Evolutionary conservation across 2,888 invertebrate species (phyloP), one percentile per base, ranked within the genome.

Genomic region (Aelia acuminata): DNA sequence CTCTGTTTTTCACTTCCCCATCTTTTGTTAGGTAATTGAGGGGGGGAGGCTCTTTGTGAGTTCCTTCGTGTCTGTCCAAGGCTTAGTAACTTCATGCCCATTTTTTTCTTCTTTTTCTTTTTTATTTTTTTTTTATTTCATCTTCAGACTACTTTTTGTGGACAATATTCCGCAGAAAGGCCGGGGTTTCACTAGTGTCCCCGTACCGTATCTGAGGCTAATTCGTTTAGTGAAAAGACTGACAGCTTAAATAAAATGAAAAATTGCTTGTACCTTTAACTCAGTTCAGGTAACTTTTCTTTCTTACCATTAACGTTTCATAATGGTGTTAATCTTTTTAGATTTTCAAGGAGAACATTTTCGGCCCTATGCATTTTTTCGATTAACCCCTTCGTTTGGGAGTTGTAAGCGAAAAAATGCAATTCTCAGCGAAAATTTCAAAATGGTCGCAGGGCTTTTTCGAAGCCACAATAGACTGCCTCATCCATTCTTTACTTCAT

Each of bases 21-120:
- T 75, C 75, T 75, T 75, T 75, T 75, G 75, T 75, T 39, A 75
- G 75, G 75, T 75, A 75, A 75, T 75, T 75, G 75, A 75, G 39
- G 75, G 39, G 20, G 26, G 26, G 53, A 26, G 7, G 15, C 39
- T 39, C 75, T 75, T 75, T 75, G 35, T 75, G 39, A 57, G 57
- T 26, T 57, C 26, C 57, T 57, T 57, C 57, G 57, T 57, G 57
- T 57, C 57, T 26, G 15, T 4, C 0, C 26, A 20, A 13, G 26
- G 57, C 57, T 57, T 57, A 31, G 57, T 57, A 57, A 57, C 57
- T 57, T 57, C 57, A 57, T 57, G 57, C 13, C 57, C 57, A 57
- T 57, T 57, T 57, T 57, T 57, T 57, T 26, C 22, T 5, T 53
- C 22, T n/a, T n/a, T n/a, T n/a, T n/a, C n/a, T n/a, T n/a, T n/a